Evolutionary conservation across 1,140 invertebrate species (phyloP).

Genomic region (Paralvinella palmiformis): DNA sequence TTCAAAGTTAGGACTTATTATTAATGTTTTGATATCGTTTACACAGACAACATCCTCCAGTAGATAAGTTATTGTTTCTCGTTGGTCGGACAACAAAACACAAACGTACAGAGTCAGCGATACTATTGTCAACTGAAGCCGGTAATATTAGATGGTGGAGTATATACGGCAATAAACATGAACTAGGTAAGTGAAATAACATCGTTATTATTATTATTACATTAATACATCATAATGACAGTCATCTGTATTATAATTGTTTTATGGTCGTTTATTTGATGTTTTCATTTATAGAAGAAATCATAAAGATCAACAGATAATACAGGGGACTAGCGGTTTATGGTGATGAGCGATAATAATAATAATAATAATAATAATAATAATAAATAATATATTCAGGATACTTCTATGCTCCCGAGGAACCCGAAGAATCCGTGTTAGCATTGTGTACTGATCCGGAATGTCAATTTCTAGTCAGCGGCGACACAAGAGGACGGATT

Average conservation of each 20-base stretch:
- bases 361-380: too few relatives aligned
- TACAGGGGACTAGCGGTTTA: too few relatives aligned
- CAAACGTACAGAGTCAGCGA: slow-evolving; percentile 35
- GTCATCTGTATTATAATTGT: too few relatives aligned
- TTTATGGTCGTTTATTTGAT: too few relatives aligned
- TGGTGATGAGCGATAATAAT: too few relatives aligned
- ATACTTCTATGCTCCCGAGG: slow-evolving; percentile 39
- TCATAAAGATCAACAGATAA: too few relatives aligned
- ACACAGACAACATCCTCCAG: slow-evolving; percentile 36
- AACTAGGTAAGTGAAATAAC: slow-evolving; percentile 33
- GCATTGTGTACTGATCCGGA: slow-evolving; percentile 37
- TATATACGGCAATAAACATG: slow-evolving; percentile 33
- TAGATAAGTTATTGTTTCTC: slow-evolving; percentile 48
- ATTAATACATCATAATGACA: too few relatives aligned
- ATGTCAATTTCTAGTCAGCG: slow-evolving; percentile 39
- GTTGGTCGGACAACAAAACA: slow-evolving; percentile 25
- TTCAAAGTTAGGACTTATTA: neutral
- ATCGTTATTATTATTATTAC: too few relatives aligned
- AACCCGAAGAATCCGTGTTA: slow-evolving; percentile 40
- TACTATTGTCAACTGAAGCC: slow-evolving; percentile 44
- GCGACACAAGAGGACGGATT: slow-evolving; percentile 43
- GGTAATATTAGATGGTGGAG: slow-evolving; percentile 44
- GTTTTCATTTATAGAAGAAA: too few relatives aligned
- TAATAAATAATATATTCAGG: slow-evolving; percentile 24
- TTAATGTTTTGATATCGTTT: too few relatives aligned